phyloP scores from a whole-genome alignment of 35 echinoderm and acorn worm genomes.

The Patiria miniata region DNA sequence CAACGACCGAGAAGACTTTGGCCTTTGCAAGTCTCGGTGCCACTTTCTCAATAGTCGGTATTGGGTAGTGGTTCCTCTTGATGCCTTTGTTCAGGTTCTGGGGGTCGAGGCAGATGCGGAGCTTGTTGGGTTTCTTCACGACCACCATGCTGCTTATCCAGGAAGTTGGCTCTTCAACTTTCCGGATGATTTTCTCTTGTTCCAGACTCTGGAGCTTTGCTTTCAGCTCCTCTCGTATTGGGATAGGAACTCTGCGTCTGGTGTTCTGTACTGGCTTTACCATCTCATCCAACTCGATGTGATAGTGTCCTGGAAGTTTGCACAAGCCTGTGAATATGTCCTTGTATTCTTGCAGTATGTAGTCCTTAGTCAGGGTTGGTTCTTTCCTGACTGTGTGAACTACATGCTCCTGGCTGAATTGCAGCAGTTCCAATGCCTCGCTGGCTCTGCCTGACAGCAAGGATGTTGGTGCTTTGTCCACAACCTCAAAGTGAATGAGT shows the following conservation, averaged over 20 bases:
- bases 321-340: constrained; percentile 35
- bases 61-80: constrained; percentile 17
- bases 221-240: constrained; percentile 57
- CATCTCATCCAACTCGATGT: constrained; percentile 9
- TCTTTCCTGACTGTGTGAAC: too few relatives aligned
- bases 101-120: constrained; percentile 34
- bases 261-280: constrained; percentile 43
- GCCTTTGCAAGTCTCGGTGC: constrained; percentile 14
- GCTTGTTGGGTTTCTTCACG: constrained; percentile 18
- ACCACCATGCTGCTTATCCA: constrained; percentile 61
- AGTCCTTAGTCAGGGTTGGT: background rate
- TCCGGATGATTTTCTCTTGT: constrained; percentile 48
- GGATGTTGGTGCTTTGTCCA: too few relatives aligned
- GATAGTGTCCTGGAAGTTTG: constrained; percentile 25
- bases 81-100: constrained; percentile 41
- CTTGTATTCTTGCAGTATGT: constrained; percentile 21
- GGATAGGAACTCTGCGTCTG: constrained; percentile 43
- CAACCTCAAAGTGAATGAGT: too few relatives aligned
- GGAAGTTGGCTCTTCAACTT: constrained; percentile 57
- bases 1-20: constrained; percentile 30
- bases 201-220: constrained; percentile 60
- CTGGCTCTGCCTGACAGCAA: too few relatives aligned
- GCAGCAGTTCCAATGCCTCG: too few relatives aligned
- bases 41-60: constrained; percentile 20
- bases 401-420: too few relatives aligned